Conservation (phyloP, 1,140 invertebrate species). For the Augochlora pura region DNA sequence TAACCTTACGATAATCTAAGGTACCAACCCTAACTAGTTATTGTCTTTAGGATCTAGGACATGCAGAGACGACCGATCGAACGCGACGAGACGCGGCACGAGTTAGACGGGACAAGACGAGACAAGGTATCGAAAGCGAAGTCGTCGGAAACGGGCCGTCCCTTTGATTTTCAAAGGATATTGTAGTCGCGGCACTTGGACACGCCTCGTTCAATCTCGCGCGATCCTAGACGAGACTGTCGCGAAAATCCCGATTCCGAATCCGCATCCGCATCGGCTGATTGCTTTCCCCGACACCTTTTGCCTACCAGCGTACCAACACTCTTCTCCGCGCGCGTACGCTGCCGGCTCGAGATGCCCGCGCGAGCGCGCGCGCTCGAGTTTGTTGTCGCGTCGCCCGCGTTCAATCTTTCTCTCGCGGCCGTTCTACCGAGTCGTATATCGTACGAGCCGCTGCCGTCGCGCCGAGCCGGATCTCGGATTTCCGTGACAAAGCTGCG, state of each 20-base stretch:
- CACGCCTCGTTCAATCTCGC: conserved; percentile 62
- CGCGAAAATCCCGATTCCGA: conserved; percentile 48
- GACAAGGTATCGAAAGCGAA: conserved; percentile 4
- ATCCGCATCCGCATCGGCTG: conserved; percentile 59
- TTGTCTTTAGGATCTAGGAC: no score
- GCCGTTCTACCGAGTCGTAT: conserved; percentile 11
- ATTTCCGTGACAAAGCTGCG: conserved; percentile 55
- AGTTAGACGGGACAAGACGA: neutral
- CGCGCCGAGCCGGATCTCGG: conserved; percentile 35
- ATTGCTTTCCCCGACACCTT: conserved; percentile 60
- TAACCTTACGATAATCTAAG: neutral
- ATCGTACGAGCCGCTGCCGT: conserved; percentile 22
- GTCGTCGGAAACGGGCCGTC: conserved; percentile 21
- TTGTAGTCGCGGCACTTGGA: conserved; percentile 54
- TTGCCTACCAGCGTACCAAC: conserved; percentile 12
- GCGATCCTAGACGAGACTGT: conserved; percentile 52
- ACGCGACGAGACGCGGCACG: neutral
- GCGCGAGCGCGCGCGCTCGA: neutral
- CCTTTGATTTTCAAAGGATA: conserved; percentile 55
- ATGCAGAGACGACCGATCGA: no score
- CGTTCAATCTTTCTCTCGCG: neutral
- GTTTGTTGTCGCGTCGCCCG: conserved; percentile 19
- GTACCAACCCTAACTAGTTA: no score
- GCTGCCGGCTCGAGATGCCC: neutral
- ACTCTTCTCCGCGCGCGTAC: neutral